These are phyloP conservation scores for Melanotaenia maccullochi DNA, from an alignment of 2,797 vertebrate species.

Conservation along the genomic window DNA sequence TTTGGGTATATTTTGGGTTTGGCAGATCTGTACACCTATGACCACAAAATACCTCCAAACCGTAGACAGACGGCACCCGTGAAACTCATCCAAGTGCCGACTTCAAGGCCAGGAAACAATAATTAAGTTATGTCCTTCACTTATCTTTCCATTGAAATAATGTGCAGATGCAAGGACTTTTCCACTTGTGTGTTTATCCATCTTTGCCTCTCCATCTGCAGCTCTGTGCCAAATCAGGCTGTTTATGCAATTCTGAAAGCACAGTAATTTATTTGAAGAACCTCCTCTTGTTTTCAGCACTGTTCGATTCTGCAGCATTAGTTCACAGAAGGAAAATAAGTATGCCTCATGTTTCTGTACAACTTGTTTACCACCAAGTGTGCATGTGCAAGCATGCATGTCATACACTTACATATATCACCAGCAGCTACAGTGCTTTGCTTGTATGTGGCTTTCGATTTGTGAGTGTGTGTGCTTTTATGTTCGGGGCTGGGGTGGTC, in stretches of 20 bases:
- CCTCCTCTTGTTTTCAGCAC: conserved; percentile 47
- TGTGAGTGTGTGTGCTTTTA: conserved; percentile 24
- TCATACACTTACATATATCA: conserved; percentile 13
- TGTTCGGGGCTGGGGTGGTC: conserved; percentile 48
- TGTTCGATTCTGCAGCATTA: conserved; percentile 13
- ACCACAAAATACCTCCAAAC: conserved; percentile 26
- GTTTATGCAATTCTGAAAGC: conserved; percentile 50
- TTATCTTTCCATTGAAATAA: conserved; percentile 34
- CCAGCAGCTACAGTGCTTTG: conserved; percentile 9
- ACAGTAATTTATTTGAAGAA: conserved; percentile 59
- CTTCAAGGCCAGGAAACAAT: conserved; percentile 36
- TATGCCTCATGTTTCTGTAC: conserved; percentile 45
- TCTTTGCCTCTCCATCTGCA: conserved; percentile 33
- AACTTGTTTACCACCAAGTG: conserved; percentile 30
- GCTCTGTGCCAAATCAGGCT: conserved; percentile 38
- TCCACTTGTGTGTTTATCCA: conserved; percentile 33
- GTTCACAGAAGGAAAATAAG: conserved; percentile 56
- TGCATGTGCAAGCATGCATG: conserved; percentile 38
- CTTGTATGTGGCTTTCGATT: conserved; percentile 23
- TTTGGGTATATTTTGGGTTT: conserved; percentile 32
- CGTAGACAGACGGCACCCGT: conserved; percentile 29
- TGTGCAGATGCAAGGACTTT: conserved; percentile 36
- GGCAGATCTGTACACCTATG: conserved; percentile 8
- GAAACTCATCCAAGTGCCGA: conserved; percentile 24
- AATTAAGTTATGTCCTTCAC: conserved; percentile 7